phyloP scores from a whole-genome alignment of 2,888 invertebrate genomes.

The Phyllotreta striolata region DNA sequence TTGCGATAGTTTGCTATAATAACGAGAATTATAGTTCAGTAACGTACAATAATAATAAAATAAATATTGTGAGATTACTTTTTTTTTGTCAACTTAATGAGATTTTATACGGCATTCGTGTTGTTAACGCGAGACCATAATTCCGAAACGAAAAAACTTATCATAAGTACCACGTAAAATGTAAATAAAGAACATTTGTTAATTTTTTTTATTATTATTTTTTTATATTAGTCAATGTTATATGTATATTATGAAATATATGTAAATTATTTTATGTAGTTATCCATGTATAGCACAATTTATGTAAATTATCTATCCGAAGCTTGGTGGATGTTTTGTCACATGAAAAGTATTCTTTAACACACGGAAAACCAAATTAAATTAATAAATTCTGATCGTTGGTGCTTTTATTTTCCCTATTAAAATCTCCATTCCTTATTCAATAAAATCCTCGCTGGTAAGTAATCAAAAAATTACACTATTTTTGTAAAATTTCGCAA shows the following conservation, averaged over 20 bases:
- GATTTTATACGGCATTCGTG: too few species aligned
- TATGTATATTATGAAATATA: constrained; percentile 47
- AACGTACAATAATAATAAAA: too few species aligned
- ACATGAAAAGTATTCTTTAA: constrained; percentile 54
- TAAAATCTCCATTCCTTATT: neutral
- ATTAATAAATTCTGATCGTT: constrained; percentile 30
- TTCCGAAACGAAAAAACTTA: constrained; percentile 2
- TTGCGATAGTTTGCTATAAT: too few species aligned
- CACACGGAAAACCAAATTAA: constrained; percentile 48
- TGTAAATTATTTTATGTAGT: constrained; percentile 45
- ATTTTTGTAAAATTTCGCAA: too few species aligned
- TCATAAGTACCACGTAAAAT: constrained; percentile 9
- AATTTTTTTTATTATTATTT: constrained; percentile 42
- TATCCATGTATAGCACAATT: constrained; percentile 49
- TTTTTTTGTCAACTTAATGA: too few species aligned
- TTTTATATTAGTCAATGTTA: constrained; percentile 49
- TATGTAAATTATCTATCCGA: constrained; percentile 51
- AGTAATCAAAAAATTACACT: too few species aligned
- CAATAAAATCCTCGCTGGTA: neutral
- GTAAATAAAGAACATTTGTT: constrained; percentile 43
- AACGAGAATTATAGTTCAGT: too few species aligned
- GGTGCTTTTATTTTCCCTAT: constrained; percentile 6
- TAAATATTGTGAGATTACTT: too few species aligned
- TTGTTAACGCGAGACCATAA: neutral
- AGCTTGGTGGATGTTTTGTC: constrained; percentile 57